Evolutionary conservation across 2,113 vertebrate species (phyloP).

Genomic region (Coptodon rendalli): DNA sequence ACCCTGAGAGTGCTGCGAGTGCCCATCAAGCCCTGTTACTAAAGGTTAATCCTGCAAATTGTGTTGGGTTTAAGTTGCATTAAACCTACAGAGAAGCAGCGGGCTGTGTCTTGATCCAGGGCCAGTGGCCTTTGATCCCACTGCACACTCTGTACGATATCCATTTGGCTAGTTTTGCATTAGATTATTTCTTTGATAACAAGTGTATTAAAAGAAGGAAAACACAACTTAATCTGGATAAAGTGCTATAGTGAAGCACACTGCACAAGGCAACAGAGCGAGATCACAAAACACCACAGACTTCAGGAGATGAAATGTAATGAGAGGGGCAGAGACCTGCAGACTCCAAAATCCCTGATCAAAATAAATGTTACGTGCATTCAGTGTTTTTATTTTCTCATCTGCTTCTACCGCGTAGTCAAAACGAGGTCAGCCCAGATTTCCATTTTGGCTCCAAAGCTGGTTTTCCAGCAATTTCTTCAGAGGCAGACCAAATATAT

Average conservation of each 20-base stretch:
- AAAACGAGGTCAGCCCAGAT: conserved; percentile 50
- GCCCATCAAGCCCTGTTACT: conserved; percentile 3
- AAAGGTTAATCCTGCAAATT: conserved; percentile 54
- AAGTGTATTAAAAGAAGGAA: conserved; percentile 6
- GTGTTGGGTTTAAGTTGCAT: conserved; percentile 41
- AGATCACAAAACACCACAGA: not conserved
- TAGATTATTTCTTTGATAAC: not conserved
- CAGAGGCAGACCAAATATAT: conserved; percentile 41
- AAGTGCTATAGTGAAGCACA: not conserved
- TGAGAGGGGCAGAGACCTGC: conserved; percentile 14
- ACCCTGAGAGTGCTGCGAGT: not conserved
- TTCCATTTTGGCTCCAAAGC: conserved; percentile 49
- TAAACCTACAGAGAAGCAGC: conserved; percentile 27
- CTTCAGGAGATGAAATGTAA: not conserved
- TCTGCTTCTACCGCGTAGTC: conserved; percentile 18
- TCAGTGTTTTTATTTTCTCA: conserved; percentile 28
- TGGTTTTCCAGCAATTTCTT: conserved; percentile 49
- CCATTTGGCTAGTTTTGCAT: conserved; percentile 11
- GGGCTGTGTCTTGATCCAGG: conserved; percentile 1
- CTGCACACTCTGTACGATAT: not conserved
- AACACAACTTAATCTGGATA: conserved; percentile 53
- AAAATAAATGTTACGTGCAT: conserved; percentile 27
- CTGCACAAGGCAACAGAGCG: not conserved
- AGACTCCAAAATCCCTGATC: conserved; percentile 47
- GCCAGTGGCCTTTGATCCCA: conserved; percentile 13